These are phyloP conservation scores for Suricata suricatta DNA, from an alignment of 2,113 vertebrate species.

Conservation along the genomic window DNA sequence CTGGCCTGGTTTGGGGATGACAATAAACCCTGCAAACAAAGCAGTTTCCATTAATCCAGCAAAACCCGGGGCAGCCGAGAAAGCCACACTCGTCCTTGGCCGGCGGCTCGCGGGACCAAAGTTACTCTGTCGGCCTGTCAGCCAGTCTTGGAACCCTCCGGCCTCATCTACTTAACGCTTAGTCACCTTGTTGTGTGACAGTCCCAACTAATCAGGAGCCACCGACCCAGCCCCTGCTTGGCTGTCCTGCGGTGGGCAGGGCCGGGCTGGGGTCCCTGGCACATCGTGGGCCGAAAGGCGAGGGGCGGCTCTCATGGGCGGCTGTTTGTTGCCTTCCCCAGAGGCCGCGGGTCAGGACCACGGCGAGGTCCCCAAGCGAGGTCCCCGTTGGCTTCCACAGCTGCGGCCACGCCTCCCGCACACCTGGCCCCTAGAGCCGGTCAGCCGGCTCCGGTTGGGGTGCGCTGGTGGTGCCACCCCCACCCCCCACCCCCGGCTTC, in stretches of 20 bases:
- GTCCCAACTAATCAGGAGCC: too few species aligned
- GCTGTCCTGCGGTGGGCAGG: rapidly evolving
- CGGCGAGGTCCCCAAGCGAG: not conserved
- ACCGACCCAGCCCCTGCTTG: not conserved
- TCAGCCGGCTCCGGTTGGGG: not conserved
- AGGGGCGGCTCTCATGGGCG: not conserved
- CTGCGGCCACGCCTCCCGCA: too few species aligned
- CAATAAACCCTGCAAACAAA: constrained; percentile 96
- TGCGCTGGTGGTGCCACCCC: not conserved
- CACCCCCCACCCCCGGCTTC: not conserved
- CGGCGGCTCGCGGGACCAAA: rapidly evolving
- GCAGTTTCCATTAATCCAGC: constrained; percentile 88
- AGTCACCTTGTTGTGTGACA: too few species aligned
- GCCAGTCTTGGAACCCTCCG: not conserved
- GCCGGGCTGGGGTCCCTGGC: not conserved
- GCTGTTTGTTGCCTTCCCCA: not conserved
- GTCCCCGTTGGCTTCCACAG: too few species aligned
- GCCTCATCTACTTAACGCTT: not conserved
- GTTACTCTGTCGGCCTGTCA: rapidly evolving
- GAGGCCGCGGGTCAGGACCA: not conserved
- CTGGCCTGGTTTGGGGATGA: constrained; percentile 96
- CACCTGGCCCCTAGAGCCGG: not conserved
- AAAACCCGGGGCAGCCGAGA: constrained; percentile 62
- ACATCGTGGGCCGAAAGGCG: not conserved
- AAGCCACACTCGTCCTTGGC: not conserved